Conservation (phyloP, 2,113 vertebrate species). For the Donacobius atricapilla region DNA sequence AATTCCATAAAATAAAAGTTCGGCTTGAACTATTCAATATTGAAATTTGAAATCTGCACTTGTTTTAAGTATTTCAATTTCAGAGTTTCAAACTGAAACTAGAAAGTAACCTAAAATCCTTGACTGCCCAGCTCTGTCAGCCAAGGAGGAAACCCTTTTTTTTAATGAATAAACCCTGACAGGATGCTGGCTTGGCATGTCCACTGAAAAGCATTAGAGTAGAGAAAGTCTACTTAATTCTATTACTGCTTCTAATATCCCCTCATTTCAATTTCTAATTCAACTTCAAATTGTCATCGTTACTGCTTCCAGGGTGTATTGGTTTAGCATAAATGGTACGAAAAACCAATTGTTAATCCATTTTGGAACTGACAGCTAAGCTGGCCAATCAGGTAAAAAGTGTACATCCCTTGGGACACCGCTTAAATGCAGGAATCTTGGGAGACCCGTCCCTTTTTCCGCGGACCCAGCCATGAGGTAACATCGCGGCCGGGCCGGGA, state of each 20-base stretch:
- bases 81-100: neutral
- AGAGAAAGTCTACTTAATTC: neutral
- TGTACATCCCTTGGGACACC: too few species aligned
- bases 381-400: too few species aligned
- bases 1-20: neutral
- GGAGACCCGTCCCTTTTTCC: too few species aligned
- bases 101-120: neutral
- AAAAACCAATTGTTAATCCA: too few species aligned
- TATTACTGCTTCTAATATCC: neutral
- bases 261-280: neutral
- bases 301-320: too few species aligned
- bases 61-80: neutral
- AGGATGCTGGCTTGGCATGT: neutral
- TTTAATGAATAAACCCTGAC: neutral
- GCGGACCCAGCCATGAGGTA: too few species aligned
- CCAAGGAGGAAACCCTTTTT: neutral
- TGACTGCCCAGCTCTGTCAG: neutral
- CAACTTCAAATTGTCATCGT: neutral
- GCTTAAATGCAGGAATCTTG: too few species aligned
- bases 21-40: neutral
- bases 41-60: neutral
- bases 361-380: too few species aligned
- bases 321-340: too few species aligned
- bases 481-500: too few species aligned
- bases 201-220: neutral